Conservation (phyloP, 2,888 invertebrate species). For the Frankliniella fusca region DNA sequence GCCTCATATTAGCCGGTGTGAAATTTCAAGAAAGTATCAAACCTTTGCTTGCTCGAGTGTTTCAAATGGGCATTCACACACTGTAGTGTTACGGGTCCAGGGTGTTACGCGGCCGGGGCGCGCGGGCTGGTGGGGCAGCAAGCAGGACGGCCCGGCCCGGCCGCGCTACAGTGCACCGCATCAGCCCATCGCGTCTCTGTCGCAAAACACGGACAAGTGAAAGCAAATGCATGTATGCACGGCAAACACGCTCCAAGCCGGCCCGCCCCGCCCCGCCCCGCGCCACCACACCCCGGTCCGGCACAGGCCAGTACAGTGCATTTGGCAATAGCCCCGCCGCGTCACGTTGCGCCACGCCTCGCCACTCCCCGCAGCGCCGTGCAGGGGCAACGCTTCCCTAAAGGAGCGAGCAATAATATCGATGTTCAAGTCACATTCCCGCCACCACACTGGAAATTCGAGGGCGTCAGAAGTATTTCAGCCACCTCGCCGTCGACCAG, state of each 20-base stretch:
- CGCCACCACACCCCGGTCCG: neutral
- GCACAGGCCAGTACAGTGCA: neutral
- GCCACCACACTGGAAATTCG: too few relatives aligned
- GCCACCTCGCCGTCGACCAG: too few relatives aligned
- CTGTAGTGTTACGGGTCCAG: too few relatives aligned
- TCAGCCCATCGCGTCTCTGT: conserved; percentile 12
- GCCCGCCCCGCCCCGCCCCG: neutral
- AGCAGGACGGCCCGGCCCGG: neutral
- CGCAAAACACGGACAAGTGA: conserved; percentile 26
- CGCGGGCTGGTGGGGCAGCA: neutral
- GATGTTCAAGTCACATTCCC: too few relatives aligned
- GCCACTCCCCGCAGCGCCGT: too few relatives aligned
- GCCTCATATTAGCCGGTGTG: too few relatives aligned
- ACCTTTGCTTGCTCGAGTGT: too few relatives aligned
- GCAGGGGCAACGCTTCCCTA: too few relatives aligned
- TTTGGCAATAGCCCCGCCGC: neutral
- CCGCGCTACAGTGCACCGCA: neutral
- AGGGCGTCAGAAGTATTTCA: too few relatives aligned
- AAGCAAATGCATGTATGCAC: conserved; percentile 22
- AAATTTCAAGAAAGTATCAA: too few relatives aligned
- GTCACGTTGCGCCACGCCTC: neutral
- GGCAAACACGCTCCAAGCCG: neutral
- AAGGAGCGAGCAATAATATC: too few relatives aligned
- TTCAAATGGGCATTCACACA: too few relatives aligned
- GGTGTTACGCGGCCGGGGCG: neutral